A percentile compares a stretch with the other conserved stretches of the same genome.
Evolutionary conservation across 2,113 vertebrate genomes (phyloP).

Genomic region (Mirza zaza): DNA sequence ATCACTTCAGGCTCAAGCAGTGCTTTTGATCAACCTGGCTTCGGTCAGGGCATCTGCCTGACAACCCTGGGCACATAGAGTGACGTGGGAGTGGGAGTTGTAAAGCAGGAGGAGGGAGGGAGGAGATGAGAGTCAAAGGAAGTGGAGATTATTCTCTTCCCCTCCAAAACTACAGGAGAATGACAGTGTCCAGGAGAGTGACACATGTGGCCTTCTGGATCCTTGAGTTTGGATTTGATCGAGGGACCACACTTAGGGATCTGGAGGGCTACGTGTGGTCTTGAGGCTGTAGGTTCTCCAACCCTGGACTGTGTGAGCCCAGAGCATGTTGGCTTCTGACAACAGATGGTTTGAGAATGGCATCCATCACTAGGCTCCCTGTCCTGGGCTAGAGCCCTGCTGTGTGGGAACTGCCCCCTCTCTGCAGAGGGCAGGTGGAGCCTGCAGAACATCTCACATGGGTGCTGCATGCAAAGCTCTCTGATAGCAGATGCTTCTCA

Average conservation of each 20-base stretch:
- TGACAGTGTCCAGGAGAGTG: neutral
- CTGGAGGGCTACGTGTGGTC: too few species aligned
- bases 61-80: neutral
- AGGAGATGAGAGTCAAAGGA: neutral
- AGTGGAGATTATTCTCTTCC: neutral
- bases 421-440: neutral
- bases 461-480: neutral
- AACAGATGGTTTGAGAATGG: neutral
- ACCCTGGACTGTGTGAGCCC: neutral
- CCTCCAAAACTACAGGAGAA: neutral
- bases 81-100: neutral
- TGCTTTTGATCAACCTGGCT: neutral
- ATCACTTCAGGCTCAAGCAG: neutral
- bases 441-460: neutral
- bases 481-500: neutral
- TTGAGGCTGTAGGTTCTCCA: too few species aligned
- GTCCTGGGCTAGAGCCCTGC: too few species aligned
- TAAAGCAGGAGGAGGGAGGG: neutral
- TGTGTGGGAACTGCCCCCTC: neutral
- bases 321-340: neutral
- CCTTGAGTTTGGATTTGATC: too few species aligned
- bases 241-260: too few species aligned
- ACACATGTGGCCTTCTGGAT: neutral
- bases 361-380: too few species aligned
- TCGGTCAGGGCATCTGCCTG: neutral